phyloP scores from a whole-genome alignment of 1,140 invertebrate species.

The Andricus grossulariae region DNA sequence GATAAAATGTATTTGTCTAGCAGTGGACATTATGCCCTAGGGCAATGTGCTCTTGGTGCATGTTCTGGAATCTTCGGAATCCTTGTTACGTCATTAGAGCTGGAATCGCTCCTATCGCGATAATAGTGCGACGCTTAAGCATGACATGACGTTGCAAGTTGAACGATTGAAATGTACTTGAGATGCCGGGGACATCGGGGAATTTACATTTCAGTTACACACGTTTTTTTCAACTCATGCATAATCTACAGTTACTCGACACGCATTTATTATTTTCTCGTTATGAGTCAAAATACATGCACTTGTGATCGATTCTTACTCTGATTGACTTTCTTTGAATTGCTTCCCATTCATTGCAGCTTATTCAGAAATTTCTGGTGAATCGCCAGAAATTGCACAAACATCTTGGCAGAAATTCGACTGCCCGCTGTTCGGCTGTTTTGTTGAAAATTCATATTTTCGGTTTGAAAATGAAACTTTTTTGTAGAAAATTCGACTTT shows the following conservation, averaged over 20 bases:
- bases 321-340: not conserved
- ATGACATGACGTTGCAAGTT: not conserved
- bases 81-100: conserved; percentile 39
- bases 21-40: not conserved
- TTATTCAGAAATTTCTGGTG: no score
- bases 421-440: no score
- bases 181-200: no score
- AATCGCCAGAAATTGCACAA: no score
- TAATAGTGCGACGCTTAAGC: not conserved
- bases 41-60: not conserved
- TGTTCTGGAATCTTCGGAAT: conserved; percentile 49
- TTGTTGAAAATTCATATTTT: no score
- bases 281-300: not conserved
- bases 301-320: not conserved
- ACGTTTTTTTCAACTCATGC: not conserved
- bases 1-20: conserved; percentile 58
- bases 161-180: no score
- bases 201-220: no score
- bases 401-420: no score
- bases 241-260: not conserved
- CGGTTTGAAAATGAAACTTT: no score
- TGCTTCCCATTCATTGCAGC: no score
- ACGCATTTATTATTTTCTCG: not conserved
- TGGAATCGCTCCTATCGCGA: not conserved
- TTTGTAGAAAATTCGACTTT: no score